phyloP scores from a whole-genome alignment of 2,797 vertebrate species.

The Sebastes paucispinis region DNA sequence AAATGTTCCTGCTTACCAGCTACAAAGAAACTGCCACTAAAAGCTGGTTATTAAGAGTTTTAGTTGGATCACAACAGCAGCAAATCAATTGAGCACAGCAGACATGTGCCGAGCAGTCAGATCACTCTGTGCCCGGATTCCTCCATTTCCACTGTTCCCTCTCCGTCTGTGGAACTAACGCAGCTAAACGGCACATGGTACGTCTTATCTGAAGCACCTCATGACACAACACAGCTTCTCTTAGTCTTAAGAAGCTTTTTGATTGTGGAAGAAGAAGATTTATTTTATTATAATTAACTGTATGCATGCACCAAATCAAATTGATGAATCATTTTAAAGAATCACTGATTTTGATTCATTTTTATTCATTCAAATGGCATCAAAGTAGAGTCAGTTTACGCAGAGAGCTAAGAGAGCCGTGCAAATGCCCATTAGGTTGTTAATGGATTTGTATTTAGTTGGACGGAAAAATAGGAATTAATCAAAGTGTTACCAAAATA shows the following conservation, averaged over 20 bases:
- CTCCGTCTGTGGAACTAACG: conserved; percentile 47
- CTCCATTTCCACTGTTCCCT: conserved; percentile 14
- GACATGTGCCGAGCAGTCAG: conserved; percentile 17
- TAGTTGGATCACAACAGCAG: neutral
- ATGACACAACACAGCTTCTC: conserved; percentile 35
- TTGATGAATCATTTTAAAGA: neutral
- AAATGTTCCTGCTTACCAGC: neutral
- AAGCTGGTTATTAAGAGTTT: neutral
- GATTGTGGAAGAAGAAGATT: neutral
- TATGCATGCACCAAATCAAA: neutral
- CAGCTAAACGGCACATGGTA: conserved; percentile 12
- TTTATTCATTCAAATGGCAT: neutral
- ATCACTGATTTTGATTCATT: neutral
- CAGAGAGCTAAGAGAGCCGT: neutral
- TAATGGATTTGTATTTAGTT: neutral
- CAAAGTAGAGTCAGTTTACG: neutral
- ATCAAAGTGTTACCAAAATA: neutral
- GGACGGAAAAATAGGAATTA: too few species aligned
- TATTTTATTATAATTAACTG: rapidly evolving
- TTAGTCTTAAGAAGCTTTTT: neutral
- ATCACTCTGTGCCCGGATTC: conserved; percentile 18
- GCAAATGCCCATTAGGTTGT: neutral
- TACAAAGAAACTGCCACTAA: neutral
- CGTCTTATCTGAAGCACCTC: conserved; percentile 29
- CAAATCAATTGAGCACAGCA: conserved; percentile 47